Conservation (phyloP, 2,888 invertebrate species). For the Hecatera dysodea region DNA sequence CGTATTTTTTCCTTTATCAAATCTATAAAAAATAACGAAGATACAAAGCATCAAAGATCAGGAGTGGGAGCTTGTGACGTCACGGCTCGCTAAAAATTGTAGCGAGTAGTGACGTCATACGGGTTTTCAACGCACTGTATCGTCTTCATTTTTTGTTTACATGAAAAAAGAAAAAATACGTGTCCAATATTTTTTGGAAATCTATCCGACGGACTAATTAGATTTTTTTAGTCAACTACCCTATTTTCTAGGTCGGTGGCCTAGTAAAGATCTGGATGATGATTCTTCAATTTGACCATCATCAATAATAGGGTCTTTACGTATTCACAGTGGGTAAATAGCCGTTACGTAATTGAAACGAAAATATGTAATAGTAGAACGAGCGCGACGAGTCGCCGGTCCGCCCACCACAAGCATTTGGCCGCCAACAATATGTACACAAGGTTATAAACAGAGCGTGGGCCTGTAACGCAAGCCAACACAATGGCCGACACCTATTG, state of each 20-base stretch:
- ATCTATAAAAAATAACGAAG: no score
- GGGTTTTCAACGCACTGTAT: no score
- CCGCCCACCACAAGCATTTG: conserved; percentile 82
- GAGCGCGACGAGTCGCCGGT: conserved; percentile 74
- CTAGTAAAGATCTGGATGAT: neutral
- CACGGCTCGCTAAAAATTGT: no score
- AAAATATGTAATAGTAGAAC: conserved; percentile 77
- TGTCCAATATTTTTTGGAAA: no score
- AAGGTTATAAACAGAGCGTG: conserved; percentile 84
- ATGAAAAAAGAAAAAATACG: no score
- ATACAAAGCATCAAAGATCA: no score
- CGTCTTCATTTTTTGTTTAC: no score
- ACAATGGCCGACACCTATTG: conserved; percentile 68
- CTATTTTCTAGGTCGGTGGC: neutral
- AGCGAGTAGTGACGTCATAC: no score
- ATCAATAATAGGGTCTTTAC: conserved; percentile 37
- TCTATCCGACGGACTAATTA: no score
- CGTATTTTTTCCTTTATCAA: no score
- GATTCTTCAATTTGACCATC: conserved; percentile 29
- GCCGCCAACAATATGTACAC: conserved; percentile 82
- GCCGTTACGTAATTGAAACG: conserved; percentile 77
- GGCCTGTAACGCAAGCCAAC: conserved; percentile 79
- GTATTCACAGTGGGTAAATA: conserved; percentile 71
- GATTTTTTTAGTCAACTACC: no score
- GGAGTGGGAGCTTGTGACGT: no score